Conservation (phyloP, 2,797 vertebrate genomes). For the Atherinosoma microstoma region DNA sequence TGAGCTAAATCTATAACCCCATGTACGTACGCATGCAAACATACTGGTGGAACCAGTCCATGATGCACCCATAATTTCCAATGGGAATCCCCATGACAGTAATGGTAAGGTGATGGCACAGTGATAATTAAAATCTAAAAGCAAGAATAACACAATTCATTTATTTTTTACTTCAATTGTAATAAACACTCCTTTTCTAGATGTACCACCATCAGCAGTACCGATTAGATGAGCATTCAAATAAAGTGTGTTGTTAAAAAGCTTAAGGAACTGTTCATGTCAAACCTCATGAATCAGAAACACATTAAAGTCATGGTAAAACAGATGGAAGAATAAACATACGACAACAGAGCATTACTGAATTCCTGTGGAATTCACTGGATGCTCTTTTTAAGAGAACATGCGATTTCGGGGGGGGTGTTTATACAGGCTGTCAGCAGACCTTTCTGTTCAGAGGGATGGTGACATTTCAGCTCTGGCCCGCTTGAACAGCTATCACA, state of each 20-base stretch:
- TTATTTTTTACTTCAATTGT: conserved; percentile 1
- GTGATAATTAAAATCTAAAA: neutral
- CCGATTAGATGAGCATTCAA: conserved; percentile 8
- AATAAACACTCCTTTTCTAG: neutral
- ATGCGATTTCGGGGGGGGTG: conserved; percentile 71
- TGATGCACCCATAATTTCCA: too few relatives aligned
- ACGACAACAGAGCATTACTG: conserved; percentile 64
- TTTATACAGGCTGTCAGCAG: conserved; percentile 79
- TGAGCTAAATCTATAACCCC: neutral
- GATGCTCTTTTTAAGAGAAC: conserved; percentile 77
- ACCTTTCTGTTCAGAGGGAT: conserved; percentile 57
- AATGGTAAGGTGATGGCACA: too few relatives aligned
- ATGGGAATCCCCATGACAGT: too few relatives aligned
- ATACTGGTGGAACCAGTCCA: too few relatives aligned
- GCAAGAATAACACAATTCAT: neutral
- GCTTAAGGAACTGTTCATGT: conserved; percentile 21
- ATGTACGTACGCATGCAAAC: neutral
- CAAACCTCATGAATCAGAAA: conserved; percentile 47
- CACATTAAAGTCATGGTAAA: conserved; percentile 58
- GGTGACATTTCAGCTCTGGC: conserved; percentile 75
- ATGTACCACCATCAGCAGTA: conserved; percentile 2
- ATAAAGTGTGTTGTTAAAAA: conserved; percentile 17
- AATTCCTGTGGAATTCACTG: conserved; percentile 76
- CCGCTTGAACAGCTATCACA: conserved; percentile 71
- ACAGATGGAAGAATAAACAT: conserved; percentile 62